Evolutionary conservation across 2,797 vertebrate species (phyloP).

Genomic region (Oophaga sylvatica): DNA sequence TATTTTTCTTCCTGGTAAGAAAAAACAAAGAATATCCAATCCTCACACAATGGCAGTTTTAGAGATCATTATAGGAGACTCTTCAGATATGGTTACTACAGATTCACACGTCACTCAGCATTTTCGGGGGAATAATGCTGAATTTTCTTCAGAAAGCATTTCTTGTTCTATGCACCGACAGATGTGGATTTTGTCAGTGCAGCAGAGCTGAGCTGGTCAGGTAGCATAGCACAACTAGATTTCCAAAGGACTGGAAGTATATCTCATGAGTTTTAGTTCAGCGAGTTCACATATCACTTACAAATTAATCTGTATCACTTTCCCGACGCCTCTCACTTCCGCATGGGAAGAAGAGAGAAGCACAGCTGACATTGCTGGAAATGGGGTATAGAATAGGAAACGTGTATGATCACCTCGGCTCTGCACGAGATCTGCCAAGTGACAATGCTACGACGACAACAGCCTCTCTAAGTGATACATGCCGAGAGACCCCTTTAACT

Average conservation of each 20-base stretch:
- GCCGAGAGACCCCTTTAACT: background rate
- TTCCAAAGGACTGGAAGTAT: background rate
- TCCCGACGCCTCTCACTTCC: too few species aligned
- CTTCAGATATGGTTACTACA: background rate
- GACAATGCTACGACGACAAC: too few species aligned
- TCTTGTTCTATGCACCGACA: background rate
- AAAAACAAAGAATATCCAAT: background rate
- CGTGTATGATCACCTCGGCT: too few species aligned
- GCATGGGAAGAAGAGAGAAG: too few species aligned
- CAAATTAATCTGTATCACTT: background rate
- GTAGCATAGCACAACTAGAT: background rate
- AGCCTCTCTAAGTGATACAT: too few species aligned
- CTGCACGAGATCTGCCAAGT: too few species aligned
- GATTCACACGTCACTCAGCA: background rate
- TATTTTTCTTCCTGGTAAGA: background rate
- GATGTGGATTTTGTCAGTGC: background rate
- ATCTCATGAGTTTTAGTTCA: background rate
- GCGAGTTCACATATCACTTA: background rate
- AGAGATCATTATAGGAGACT: background rate
- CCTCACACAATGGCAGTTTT: background rate
- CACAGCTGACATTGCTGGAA: too few species aligned
- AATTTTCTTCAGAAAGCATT: background rate
- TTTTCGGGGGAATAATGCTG: background rate
- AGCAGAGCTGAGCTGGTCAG: background rate
- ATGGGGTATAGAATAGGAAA: too few species aligned